Evolutionary conservation across 2,113 vertebrate species (phyloP).

Genomic region (Catharus fuscescens): DNA sequence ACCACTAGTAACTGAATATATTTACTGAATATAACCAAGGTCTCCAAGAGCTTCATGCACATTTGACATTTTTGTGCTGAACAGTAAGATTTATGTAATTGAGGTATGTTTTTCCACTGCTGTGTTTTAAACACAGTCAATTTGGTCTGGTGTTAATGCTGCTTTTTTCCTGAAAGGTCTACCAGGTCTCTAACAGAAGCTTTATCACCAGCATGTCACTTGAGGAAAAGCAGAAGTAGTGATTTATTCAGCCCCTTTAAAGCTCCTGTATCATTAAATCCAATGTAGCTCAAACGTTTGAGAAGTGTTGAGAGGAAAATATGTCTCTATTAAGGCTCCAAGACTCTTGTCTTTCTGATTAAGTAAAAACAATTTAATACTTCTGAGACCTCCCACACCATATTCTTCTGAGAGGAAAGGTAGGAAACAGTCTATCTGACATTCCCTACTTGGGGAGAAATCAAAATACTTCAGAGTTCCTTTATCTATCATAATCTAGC

Average conservation of each 20-base stretch:
- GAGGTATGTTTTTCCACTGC: background rate
- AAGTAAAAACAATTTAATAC: slow-evolving; percentile 17
- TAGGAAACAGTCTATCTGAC: background rate
- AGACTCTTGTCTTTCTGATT: slow-evolving; percentile 1
- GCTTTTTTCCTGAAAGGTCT: background rate
- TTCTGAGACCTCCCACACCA: background rate
- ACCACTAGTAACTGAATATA: slow-evolving; percentile 28
- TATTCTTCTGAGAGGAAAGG: background rate
- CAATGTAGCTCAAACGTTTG: background rate
- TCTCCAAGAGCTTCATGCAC: background rate
- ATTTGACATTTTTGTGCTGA: background rate
- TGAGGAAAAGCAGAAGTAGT: background rate
- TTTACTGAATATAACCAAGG: background rate
- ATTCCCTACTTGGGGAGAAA: background rate
- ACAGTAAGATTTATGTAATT: background rate
- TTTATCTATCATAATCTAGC: background rate
- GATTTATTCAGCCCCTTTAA: slow-evolving; percentile 8
- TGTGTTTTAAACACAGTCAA: background rate
- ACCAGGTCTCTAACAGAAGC: background rate
- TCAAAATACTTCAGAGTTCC: background rate
- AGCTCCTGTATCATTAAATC: background rate
- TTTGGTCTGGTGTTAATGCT: background rate
- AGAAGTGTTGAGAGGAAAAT: slow-evolving; percentile 17
- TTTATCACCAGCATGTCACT: background rate
- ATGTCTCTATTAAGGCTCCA: slow-evolving; percentile 4